phyloP scores from a whole-genome alignment of 2,113 vertebrate species.

The Emydura subglobosa region DNA sequence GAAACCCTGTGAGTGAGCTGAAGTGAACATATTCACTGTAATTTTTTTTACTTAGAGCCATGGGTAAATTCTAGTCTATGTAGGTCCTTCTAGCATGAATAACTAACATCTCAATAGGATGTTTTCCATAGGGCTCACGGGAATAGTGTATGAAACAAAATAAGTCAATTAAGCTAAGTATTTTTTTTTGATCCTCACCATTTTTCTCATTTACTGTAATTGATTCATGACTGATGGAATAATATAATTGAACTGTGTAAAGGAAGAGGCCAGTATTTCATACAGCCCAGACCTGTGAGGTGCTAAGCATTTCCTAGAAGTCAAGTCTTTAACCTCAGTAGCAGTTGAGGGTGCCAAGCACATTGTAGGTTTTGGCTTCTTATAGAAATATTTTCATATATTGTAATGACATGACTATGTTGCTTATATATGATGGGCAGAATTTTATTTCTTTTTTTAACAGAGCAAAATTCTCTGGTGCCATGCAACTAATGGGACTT shows the following conservation, averaged over 20 bases:
- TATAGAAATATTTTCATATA: background rate
- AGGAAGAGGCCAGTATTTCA: background rate
- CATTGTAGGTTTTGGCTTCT: background rate
- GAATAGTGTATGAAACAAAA: slow-evolving; percentile 66
- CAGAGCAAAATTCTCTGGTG: background rate
- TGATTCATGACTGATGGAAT: slow-evolving; percentile 32
- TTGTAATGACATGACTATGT: background rate
- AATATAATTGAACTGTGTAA: slow-evolving; percentile 23
- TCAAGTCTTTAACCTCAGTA: background rate
- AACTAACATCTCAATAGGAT: background rate
- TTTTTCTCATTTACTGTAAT: slow-evolving; percentile 66
- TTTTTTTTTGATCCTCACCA: slow-evolving; percentile 57
- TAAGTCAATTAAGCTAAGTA: slow-evolving; percentile 64
- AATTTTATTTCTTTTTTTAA: background rate
- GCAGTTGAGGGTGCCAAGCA: background rate
- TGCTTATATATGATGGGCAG: accelerated
- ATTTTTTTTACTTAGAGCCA: slow-evolving; percentile 42
- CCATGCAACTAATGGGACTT: background rate
- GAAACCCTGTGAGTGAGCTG: slow-evolving; percentile 48
- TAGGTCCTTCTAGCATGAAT: slow-evolving; percentile 44
- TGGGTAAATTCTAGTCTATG: slow-evolving; percentile 30
- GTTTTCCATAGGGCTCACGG: slow-evolving; percentile 53
- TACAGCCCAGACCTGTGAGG: accelerated
- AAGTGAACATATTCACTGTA: slow-evolving; percentile 26
- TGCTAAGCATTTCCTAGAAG: background rate